phyloP scores from a whole-genome alignment of 37 sponge, comb jelly and placozoan genomes.

The Beroe ovata region DNA sequence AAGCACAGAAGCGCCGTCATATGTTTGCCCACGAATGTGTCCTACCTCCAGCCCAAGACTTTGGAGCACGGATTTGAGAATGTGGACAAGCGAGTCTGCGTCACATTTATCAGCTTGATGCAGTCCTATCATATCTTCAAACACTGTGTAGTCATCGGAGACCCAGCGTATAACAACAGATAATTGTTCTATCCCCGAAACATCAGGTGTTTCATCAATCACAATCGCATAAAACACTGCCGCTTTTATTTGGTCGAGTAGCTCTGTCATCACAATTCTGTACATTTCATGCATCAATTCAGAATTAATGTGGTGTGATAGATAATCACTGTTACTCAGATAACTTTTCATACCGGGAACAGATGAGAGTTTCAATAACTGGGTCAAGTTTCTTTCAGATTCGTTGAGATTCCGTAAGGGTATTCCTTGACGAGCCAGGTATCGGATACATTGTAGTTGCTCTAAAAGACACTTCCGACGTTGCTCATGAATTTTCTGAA shows the following conservation, averaged over 20 bases:
- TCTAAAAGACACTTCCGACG: neutral
- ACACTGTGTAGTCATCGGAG: slow-evolving; percentile 32
- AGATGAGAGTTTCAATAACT: neutral
- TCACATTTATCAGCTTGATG: slow-evolving; percentile 70
- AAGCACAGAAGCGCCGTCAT: slow-evolving; percentile 74
- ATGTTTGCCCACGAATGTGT: slow-evolving; percentile 72
- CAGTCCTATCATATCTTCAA: slow-evolving; percentile 79
- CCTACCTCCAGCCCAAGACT: slow-evolving; percentile 58
- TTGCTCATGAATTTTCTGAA: neutral
- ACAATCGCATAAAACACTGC: neutral
- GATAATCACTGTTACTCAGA: neutral
- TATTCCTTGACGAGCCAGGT: neutral
- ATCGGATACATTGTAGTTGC: neutral
- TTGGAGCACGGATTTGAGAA: slow-evolving; percentile 69
- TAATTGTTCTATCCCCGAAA: slow-evolving; percentile 2
- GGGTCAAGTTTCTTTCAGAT: neutral
- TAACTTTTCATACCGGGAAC: neutral
- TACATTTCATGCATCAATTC: neutral
- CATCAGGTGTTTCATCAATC: neutral
- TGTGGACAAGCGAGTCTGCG: slow-evolving; percentile 67
- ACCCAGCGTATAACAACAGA: slow-evolving; percentile 15
- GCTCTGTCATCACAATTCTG: neutral
- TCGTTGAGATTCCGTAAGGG: neutral
- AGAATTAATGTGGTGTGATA: neutral
- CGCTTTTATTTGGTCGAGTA: neutral